A percentile compares a stretch with the other conserved stretches of the same genome.
Evolutionary conservation across 2,888 invertebrate species (phyloP).

Genomic region (Conistra vaccinii): DNA sequence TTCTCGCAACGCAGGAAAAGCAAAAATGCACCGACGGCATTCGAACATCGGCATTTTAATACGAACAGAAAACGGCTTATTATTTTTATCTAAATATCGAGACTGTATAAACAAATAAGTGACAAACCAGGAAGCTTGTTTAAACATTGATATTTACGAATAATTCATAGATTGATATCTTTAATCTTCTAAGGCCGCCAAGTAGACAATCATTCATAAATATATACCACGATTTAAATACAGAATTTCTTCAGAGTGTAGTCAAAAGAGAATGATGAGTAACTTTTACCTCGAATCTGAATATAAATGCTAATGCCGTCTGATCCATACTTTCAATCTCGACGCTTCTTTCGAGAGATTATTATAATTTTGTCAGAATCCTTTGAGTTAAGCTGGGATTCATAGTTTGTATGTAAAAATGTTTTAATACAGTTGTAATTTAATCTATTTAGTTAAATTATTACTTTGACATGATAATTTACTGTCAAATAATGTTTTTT

Average conservation of each 20-base stretch:
- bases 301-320: conserved; percentile 88
- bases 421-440: conserved; percentile 71
- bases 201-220: conserved; percentile 60
- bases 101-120: conserved; percentile 40
- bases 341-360: conserved; percentile 85
- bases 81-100: conserved; percentile 25
- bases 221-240: conserved; percentile 64
- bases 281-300: conserved; percentile 85
- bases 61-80: not conserved
- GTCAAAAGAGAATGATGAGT: conserved; percentile 80
- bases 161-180: conserved; percentile 63
- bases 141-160: too few species aligned
- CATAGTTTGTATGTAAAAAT: conserved; percentile 81
- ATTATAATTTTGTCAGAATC: conserved; percentile 87
- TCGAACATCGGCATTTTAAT: not conserved
- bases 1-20: not conserved
- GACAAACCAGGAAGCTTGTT: conserved; percentile 42
- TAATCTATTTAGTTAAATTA: conserved; percentile 2
- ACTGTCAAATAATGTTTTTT: not conserved
- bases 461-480: not conserved
- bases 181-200: conserved; percentile 58
- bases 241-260: conserved; percentile 57
- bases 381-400: conserved; percentile 82
- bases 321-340: conserved; percentile 87
- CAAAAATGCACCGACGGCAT: not conserved